phyloP scores from a whole-genome alignment of 2,113 vertebrate species.

The Phylloscopus trochiloides region DNA sequence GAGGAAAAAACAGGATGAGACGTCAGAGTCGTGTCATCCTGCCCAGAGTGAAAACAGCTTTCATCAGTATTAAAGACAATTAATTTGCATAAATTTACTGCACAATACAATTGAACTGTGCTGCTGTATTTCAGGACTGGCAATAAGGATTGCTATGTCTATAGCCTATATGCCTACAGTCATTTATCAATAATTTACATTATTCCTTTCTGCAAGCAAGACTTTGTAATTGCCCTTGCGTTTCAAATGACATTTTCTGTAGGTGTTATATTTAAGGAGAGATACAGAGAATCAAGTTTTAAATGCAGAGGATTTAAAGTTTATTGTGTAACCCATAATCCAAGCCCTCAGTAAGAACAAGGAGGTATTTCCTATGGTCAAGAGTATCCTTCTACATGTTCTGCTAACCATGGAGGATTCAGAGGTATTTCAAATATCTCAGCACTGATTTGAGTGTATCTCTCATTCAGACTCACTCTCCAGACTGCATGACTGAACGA shows the following conservation, averaged over 20 bases:
- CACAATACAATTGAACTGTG: neutral
- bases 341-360: neutral
- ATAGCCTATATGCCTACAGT: neutral
- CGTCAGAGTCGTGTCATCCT: neutral
- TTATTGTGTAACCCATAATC: neutral
- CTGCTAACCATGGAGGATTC: neutral
- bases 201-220: neutral
- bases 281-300: neutral
- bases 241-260: neutral
- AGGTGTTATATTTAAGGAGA: neutral
- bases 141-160: neutral
- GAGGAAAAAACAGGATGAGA: conserved; percentile 54
- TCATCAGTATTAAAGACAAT: neutral
- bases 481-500: neutral
- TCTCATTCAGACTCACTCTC: neutral
- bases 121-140: neutral
- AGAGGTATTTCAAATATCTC: neutral
- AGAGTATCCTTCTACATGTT: neutral
- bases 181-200: neutral
- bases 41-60: conserved; percentile 36
- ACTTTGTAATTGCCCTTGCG: neutral
- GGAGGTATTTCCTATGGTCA: neutral
- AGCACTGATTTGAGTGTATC: neutral
- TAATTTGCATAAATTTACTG: conserved; percentile 8
- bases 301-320: neutral